These are phyloP conservation scores for Gari tellinella DNA, from an alignment of 2,888 invertebrate genomes.

Conservation along the genomic window DNA sequence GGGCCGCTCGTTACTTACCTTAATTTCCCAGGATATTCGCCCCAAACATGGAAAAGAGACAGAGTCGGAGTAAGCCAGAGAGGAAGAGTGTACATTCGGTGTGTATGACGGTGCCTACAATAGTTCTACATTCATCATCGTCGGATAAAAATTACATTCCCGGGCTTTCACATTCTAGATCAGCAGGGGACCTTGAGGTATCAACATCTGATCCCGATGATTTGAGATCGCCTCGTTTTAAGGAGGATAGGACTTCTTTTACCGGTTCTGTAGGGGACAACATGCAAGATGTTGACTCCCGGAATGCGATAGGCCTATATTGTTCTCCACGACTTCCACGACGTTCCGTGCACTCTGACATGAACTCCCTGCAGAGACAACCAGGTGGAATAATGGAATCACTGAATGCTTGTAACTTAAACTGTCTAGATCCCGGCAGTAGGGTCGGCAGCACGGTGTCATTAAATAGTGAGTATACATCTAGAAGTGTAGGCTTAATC, in stretches of 20 bases:
- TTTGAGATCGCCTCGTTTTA: constrained; percentile 18
- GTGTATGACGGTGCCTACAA: constrained; percentile 65
- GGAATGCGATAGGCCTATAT: constrained; percentile 70
- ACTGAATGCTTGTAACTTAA: constrained; percentile 45
- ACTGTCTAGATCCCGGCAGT: constrained; percentile 67
- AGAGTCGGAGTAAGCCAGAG: constrained; percentile 31
- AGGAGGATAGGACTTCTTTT: constrained; percentile 36
- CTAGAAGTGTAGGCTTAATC: constrained; percentile 76
- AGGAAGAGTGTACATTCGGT: constrained; percentile 63
- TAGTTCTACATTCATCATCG: constrained; percentile 54
- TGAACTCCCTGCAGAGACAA: constrained; percentile 25
- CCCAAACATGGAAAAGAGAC: constrained; percentile 29
- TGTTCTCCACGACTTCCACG: constrained; percentile 76
- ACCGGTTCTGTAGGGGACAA: constrained; percentile 48
- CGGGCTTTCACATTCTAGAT: constrained; percentile 61
- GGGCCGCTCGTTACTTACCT: too few species aligned
- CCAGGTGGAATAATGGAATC: constrained; percentile 36
- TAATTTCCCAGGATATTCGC: too few species aligned
- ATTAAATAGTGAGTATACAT: constrained; percentile 77
- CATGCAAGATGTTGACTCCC: constrained; percentile 41
- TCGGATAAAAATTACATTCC: constrained; percentile 21
- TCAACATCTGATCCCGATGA: constrained; percentile 22
- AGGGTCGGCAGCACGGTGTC: constrained; percentile 74
- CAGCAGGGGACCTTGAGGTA: constrained; percentile 63
- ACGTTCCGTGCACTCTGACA: constrained; percentile 59